phyloP scores from a whole-genome alignment of 1,140 invertebrate genomes.

The Tetramorium alpestre region DNA sequence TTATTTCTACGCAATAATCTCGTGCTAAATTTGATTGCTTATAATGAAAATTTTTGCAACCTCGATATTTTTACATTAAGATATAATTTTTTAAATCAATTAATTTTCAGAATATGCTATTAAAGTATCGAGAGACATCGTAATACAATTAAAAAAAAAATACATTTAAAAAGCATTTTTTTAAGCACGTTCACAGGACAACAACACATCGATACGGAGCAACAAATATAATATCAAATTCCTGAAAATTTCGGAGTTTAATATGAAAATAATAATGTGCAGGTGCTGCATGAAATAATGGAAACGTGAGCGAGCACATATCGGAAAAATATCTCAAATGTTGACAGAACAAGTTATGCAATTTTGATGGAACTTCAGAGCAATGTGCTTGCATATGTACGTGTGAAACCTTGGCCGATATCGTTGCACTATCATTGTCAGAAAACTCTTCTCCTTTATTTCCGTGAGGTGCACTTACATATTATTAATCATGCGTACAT shows the following conservation, averaged over 20 bases:
- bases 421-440: not conserved
- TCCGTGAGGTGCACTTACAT: not conserved
- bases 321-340: conserved; percentile 37
- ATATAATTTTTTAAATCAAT: not conserved
- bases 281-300: conserved; percentile 5
- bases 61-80: not conserved
- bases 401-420: conserved; percentile 15
- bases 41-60: not conserved
- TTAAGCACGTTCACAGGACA: no score
- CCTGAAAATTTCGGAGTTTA: not conserved
- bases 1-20: not conserved
- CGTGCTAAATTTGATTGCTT: not conserved
- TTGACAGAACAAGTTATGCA: conserved; percentile 50
- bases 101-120: not conserved
- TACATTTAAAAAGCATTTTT: not conserved
- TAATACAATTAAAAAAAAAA: not conserved
- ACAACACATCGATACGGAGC: not conserved
- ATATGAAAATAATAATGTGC: conserved; percentile 16
- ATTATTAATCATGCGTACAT: conserved; percentile 11
- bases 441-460: not conserved
- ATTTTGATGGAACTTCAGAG: conserved; percentile 23
- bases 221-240: not conserved
- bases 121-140: not conserved
- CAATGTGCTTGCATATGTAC: not conserved
- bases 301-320: conserved; percentile 18